Evolutionary conservation across 2,113 vertebrate species (phyloP).

Genomic region (Promerops cafer): DNA sequence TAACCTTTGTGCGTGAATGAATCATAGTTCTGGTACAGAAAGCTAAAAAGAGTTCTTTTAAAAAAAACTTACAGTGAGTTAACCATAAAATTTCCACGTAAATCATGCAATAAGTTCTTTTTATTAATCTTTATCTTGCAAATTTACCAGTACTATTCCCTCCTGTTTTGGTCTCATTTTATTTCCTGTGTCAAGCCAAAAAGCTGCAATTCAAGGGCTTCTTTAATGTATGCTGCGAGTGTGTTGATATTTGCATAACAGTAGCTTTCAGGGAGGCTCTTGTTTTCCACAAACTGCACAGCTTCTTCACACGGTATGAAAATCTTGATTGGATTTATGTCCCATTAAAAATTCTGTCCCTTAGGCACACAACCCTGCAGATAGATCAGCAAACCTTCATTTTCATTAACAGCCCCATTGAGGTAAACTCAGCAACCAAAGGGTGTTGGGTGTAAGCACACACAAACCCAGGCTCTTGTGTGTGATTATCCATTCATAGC

Average conservation of each 20-base stretch:
- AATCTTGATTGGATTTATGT: constrained; percentile 1
- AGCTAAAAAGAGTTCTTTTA: not conserved
- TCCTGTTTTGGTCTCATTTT: not conserved
- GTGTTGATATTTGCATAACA: constrained; percentile 9
- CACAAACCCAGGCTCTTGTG: not conserved
- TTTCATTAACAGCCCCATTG: not conserved
- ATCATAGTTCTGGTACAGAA: not conserved
- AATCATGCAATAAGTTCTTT: not conserved
- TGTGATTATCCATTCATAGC: not conserved
- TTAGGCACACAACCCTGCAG: not conserved
- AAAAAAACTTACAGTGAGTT: not conserved
- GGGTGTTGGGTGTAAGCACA: accelerated
- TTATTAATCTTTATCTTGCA: constrained; percentile 7
- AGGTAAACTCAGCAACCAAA: not conserved
- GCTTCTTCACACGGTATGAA: not conserved
- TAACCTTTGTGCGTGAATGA: constrained; percentile 41
- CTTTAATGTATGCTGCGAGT: not conserved
- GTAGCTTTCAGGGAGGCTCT: not conserved
- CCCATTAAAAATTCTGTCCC: not conserved
- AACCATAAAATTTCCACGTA: not conserved
- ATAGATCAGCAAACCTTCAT: not conserved
- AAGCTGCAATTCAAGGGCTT: not conserved
- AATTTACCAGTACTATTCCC: not conserved
- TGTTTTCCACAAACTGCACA: not conserved
- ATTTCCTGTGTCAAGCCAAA: not conserved